Conservation (phyloP, 2,888 invertebrate genomes). For the Xanthorhoe designata region DNA sequence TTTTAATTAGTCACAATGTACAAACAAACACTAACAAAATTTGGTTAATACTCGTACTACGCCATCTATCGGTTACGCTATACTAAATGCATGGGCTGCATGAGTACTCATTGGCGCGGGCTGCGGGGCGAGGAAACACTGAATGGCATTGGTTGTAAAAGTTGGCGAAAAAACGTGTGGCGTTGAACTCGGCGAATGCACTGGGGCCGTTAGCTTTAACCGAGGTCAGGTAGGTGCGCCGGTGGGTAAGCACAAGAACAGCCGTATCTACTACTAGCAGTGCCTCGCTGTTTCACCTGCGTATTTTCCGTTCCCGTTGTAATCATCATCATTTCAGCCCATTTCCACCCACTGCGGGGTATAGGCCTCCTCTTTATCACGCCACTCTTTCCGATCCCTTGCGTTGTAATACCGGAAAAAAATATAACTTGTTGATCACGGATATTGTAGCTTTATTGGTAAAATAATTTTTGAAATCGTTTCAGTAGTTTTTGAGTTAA, state of each 20-base stretch:
- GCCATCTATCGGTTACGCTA: constrained; percentile 36
- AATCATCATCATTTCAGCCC: no score
- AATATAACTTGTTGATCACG: no score
- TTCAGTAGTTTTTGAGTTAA: no score
- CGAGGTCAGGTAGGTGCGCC: constrained; percentile 76
- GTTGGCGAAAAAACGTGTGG: constrained; percentile 72
- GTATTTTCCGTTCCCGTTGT: no score
- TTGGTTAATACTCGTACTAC: constrained; percentile 1
- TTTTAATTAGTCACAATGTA: background rate
- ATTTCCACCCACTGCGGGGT: no score
- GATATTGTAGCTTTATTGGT: no score
- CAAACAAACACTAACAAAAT: background rate
- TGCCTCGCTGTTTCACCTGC: no score
- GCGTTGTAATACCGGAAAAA: no score
- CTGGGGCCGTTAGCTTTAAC: constrained; percentile 72
- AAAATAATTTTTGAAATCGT: no score
- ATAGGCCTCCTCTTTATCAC: no score
- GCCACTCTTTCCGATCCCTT: no score
- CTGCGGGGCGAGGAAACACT: constrained; percentile 15
- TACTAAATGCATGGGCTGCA: constrained; percentile 25
- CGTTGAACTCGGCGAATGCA: constrained; percentile 78
- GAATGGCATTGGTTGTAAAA: constrained; percentile 63
- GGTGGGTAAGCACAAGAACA: constrained; percentile 24
- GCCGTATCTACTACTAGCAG: constrained; percentile 38
- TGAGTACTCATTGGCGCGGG: constrained; percentile 25